Evolutionary conservation across 1,140 invertebrate genomes (phyloP).

Genomic region (Drosophila teissieri): DNA sequence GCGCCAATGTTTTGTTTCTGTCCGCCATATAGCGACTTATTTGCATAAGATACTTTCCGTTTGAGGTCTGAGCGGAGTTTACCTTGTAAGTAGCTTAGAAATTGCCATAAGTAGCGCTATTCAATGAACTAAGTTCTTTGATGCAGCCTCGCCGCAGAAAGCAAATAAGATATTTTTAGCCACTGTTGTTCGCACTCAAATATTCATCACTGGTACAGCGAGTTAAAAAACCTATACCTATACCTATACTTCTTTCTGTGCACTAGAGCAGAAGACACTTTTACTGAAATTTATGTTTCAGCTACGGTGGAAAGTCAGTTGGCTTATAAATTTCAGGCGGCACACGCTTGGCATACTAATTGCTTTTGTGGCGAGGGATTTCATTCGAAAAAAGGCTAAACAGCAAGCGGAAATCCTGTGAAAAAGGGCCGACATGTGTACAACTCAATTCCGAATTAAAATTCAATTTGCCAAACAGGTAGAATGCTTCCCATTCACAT

Average conservation of each 20-base stretch:
- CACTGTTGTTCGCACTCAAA: no score
- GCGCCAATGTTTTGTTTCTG: conserved; percentile 17
- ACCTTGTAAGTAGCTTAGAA: conserved; percentile 69
- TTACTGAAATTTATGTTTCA: conserved; percentile 56
- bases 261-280: conserved; percentile 17
- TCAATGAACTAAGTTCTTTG: conserved; percentile 50
- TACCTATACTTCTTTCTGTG: background rate
- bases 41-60: conserved; percentile 72
- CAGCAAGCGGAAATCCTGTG: conserved; percentile 76
- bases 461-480: conserved; percentile 73
- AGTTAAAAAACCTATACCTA: no score
- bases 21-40: conserved; percentile 54
- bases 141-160: conserved; percentile 10
- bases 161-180: background rate
- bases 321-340: conserved; percentile 42
- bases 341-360: conserved; percentile 69
- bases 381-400: conserved; percentile 41
- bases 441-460: conserved; percentile 68
- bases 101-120: conserved; percentile 52
- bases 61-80: conserved; percentile 33
- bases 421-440: conserved; percentile 65
- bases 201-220: no score
- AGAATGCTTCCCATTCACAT: conserved; percentile 27
- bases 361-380: conserved; percentile 19
- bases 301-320: conserved; percentile 9